Evolutionary conservation across 2,113 vertebrate species (phyloP).

Genomic region (Scortum barcoo): DNA sequence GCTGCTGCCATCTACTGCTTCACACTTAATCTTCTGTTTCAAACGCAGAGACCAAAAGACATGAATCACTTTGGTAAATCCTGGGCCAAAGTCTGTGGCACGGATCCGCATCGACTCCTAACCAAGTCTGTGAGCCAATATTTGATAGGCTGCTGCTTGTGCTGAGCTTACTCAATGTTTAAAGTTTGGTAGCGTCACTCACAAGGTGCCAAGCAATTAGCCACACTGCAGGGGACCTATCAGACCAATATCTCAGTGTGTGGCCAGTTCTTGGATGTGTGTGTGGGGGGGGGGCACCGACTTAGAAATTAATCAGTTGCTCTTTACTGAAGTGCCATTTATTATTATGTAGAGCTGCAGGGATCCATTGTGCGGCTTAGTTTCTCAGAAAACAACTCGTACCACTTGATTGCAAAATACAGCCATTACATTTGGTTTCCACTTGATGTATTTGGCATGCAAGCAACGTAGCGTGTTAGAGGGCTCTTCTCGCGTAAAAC

Average conservation of each 20-base stretch:
- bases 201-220: conserved; percentile 25
- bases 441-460: not conserved
- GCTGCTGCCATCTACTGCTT: conserved; percentile 81
- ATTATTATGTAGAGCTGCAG: not conserved
- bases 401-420: not conserved
- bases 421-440: not conserved
- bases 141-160: not conserved
- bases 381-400: not conserved
- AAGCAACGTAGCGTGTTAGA: not conserved
- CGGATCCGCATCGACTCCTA: conserved; percentile 13
- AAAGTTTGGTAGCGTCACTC: not conserved
- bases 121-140: not conserved
- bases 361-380: not conserved
- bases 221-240: conserved; percentile 21
- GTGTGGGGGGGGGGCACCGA: not conserved
- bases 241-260: conserved; percentile 22
- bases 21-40: not conserved
- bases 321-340: not conserved
- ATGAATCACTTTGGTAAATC: not conserved
- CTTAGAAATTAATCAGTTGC: conserved; percentile 24
- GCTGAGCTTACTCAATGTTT: conserved; percentile 1
- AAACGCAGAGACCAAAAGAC: not conserved
- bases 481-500: not conserved
- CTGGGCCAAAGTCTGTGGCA: not conserved
- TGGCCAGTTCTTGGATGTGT: not conserved